phyloP scores from a whole-genome alignment of 2,113 vertebrate genomes.

The Channa maculata region DNA sequence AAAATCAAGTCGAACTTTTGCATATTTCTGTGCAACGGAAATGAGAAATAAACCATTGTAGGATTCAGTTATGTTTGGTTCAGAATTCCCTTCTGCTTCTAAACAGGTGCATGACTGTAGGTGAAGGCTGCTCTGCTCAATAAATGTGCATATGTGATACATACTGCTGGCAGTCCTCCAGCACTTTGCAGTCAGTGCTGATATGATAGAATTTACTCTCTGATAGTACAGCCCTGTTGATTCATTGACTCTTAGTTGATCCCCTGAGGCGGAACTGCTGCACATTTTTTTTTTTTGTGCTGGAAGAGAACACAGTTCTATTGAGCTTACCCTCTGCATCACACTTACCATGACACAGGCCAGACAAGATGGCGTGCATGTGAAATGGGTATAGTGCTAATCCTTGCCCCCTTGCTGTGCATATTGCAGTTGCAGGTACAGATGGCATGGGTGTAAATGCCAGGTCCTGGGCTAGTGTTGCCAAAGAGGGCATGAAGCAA shows the following conservation, averaged over 20 bases:
- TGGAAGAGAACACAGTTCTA: constrained; percentile 23
- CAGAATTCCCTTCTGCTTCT: constrained; percentile 14
- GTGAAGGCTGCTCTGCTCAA: constrained; percentile 40
- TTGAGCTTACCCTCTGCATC: constrained; percentile 41
- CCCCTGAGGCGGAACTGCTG: constrained; percentile 28
- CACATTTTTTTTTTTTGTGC: constrained; percentile 13
- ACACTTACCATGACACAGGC: constrained; percentile 36
- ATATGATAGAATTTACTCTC: constrained; percentile 57
- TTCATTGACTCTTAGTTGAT: constrained; percentile 58
- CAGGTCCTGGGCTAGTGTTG: constrained; percentile 55
- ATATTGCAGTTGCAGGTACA: constrained; percentile 66
- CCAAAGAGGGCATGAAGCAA: constrained; percentile 66
- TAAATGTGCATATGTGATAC: constrained; percentile 56
- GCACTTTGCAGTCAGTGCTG: constrained; percentile 41
- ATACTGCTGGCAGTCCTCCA: constrained; percentile 31
- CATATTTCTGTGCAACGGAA: neutral
- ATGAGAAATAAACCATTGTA: neutral
- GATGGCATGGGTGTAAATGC: constrained; percentile 59
- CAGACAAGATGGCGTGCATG: constrained; percentile 41
- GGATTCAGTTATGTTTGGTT: neutral
- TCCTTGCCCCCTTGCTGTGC: constrained; percentile 38
- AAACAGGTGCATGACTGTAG: constrained; percentile 39
- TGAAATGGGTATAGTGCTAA: constrained; percentile 43
- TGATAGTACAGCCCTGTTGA: constrained; percentile 51
- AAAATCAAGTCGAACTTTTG: neutral